Evolutionary conservation across 2,888 invertebrate species (phyloP), one percentile per base, ranked within the genome.

Genomic region (Drosophila mercatorum): DNA sequence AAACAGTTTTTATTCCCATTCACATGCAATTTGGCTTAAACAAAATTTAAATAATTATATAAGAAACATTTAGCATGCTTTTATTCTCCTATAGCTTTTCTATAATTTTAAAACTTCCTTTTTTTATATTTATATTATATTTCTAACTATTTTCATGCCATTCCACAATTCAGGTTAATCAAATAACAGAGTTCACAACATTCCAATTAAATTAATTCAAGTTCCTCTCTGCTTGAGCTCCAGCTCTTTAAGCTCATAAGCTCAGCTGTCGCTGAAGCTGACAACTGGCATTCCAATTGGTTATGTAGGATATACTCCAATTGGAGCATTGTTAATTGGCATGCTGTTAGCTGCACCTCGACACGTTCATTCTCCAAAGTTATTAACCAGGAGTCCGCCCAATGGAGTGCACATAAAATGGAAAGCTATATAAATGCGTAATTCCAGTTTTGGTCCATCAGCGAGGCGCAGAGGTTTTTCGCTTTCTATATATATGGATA

Each of bases 291-390:
- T 1, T 14, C 26, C 40, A 67, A 53, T 66, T 40, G 38, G 38
- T 2, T 5, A 5, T 43, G 28, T 11, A 12, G 11, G 12, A 8
- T 3, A 34, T 7, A 34, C 49, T 66, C 61, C 74, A 65, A 62
- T 64, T 66, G 56, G 36, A 63, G 22, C 17, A 10, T 8, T 58
- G 74, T 70, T 78, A 78, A 70, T 78, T 79, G 75, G 74, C 60
- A 68, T 74, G 46, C 63, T 78, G 61, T 76, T 68, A 71, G 76
- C 76, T 68, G 58, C 51, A 43, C 26, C 58, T 60, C 56, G 65
- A n/a, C 58, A 17, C 64, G 43, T 5, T 17, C 28, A 34, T 61
- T 47, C 58, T 55, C 55, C 53, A 60, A 68, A 78, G 60, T 72
- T 78, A 75, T 77, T 73, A 83, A 75, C 69, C 70, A 69, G 44